Evolutionary conservation across 2,113 vertebrate genomes (phyloP), one percentile per base, ranked within the genome.

Genomic region (Labeo catla): DNA sequence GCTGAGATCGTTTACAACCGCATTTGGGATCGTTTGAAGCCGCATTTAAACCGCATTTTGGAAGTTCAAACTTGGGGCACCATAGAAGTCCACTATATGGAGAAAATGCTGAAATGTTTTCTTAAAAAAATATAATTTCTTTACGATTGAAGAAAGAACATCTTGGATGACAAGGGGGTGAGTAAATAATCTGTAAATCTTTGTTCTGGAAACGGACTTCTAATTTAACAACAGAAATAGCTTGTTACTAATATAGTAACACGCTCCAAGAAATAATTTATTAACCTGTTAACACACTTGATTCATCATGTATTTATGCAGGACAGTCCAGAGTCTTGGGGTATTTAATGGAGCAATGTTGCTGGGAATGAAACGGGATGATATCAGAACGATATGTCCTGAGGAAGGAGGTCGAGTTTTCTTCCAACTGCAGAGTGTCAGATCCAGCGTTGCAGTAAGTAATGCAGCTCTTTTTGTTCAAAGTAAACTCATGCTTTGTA

Each of bases 391-490:
- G 0, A 92, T 96, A 12, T 97, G 96, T 84, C 96, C 96, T 0
- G 95, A 97, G 54, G 98, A 99, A 81, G 96, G 95, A 52, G 91
- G 89, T 0, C 94, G 92, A 3, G 90, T 97, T 72, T 95, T 95
- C 91, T 95, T 95, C 93, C 95, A 96, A 81, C 93, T 97, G 49
- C 95, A 95, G 84, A 86, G 88, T 2, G n/a, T 95, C 61, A 94
- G 91, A 81, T 90, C 94, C 0, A 79, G 94, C 8, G 89, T 95
- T 5, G 95, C 93, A 87, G 97, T 98, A 84, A 45, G 88, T 89
- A 47, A 36, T 6, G 4, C 45, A 54, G 34, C 68, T 61, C 54
- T 1, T 11, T 74, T 59, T 83, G 76, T 21, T 78, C 16, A 54
- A 54, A 34, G 13, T 19, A 74, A 74, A 49, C 21, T 12, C 43